Evolutionary conservation across 2,888 invertebrate species (phyloP).

Genomic region (Heliconius cydno): DNA sequence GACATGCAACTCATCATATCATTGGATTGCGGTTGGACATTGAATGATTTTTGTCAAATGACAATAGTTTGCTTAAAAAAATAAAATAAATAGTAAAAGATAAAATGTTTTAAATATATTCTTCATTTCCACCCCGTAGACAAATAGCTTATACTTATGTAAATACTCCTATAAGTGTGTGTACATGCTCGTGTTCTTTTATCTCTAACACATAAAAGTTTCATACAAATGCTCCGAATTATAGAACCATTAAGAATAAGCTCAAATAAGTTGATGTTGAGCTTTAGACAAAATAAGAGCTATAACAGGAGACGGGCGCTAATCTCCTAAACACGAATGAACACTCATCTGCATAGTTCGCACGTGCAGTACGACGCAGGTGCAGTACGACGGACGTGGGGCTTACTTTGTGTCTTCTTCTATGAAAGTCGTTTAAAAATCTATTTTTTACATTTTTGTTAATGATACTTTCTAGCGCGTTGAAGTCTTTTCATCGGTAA

Average conservation of each 20-base stretch:
- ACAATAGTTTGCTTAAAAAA: background rate
- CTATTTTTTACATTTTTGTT: background rate
- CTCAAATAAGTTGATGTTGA: conserved; percentile 3
- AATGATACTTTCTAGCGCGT: conserved; percentile 6
- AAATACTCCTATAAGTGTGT: too few relatives aligned
- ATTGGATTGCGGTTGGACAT: too few relatives aligned
- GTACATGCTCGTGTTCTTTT: background rate
- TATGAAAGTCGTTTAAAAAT: background rate
- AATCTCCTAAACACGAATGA: conserved; percentile 1
- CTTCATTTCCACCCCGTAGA: background rate
- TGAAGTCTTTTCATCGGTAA: conserved; percentile 14
- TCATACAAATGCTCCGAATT: background rate
- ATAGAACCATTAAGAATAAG: conserved; percentile 10
- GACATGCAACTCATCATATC: too few relatives aligned
- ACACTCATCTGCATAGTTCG: conserved; percentile 2
- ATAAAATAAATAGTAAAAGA: background rate
- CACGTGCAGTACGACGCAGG: conserved; percentile 17
- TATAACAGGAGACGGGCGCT: conserved; percentile 17
- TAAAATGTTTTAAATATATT: background rate
- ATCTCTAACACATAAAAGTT: background rate
- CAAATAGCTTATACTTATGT: background rate
- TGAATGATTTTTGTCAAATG: background rate
- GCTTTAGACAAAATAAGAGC: conserved; percentile 16
- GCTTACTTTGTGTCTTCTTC: background rate
- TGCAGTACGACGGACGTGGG: background rate